phyloP scores from a whole-genome alignment of 2,797 vertebrate species.

The Esox masquinongy region DNA sequence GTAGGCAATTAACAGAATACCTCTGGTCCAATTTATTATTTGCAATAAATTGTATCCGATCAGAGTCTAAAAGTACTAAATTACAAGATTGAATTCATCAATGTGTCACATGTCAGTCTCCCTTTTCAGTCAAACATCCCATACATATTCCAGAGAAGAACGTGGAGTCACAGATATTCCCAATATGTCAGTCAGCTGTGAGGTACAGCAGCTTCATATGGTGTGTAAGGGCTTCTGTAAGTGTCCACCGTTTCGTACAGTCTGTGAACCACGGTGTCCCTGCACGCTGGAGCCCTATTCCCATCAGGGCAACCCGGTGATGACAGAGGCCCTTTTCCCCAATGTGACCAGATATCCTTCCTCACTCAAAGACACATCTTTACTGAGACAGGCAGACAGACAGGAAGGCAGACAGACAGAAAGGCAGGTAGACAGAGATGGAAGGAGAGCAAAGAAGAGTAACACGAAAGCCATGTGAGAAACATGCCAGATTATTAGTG shows the following conservation, averaged over 20 bases:
- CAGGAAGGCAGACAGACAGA: neutral
- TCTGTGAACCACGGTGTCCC: neutral
- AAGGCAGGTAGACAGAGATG: neutral
- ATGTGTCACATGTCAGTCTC: constrained; percentile 5
- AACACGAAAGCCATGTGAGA: constrained; percentile 15
- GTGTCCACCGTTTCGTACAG: no score
- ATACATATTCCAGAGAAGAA: constrained; percentile 14
- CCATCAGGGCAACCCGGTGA: neutral
- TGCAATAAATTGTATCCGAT: neutral
- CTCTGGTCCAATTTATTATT: no score
- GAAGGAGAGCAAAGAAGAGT: neutral
- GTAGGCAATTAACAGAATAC: no score
- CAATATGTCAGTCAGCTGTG: constrained; percentile 47
- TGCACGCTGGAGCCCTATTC: neutral
- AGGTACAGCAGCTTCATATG: constrained; percentile 40
- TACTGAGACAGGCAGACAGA: neutral
- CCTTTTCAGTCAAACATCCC: neutral
- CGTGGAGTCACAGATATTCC: constrained; percentile 17
- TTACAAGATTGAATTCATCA: constrained; percentile 2
- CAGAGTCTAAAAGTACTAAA: neutral
- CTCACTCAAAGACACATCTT: neutral
- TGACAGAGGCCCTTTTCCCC: no score
- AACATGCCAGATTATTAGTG: constrained; percentile 42
- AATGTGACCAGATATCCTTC: constrained; percentile 4
- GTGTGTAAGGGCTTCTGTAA: constrained; percentile 42